Evolutionary conservation across 2,113 vertebrate genomes (phyloP).

Genomic region (Tupaia chinensis): DNA sequence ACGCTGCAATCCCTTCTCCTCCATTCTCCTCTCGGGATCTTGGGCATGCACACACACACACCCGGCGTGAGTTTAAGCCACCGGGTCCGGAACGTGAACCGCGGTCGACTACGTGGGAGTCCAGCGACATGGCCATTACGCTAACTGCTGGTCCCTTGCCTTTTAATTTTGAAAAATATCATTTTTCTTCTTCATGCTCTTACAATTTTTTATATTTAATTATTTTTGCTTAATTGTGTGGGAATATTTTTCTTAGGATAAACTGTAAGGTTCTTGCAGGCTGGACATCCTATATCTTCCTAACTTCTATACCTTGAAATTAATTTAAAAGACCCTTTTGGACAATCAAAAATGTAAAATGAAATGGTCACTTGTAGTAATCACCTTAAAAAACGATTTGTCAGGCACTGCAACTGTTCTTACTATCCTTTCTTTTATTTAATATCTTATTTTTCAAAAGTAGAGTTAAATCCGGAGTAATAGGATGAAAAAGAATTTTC

Average conservation of each 20-base stretch:
- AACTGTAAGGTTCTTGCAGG: neutral
- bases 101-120: too few relatives aligned
- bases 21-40: too few relatives aligned
- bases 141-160: neutral
- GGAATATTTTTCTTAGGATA: neutral
- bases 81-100: too few relatives aligned
- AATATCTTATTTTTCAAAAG: constrained; percentile 30
- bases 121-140: too few relatives aligned
- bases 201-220: neutral
- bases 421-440: constrained; percentile 9
- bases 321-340: neutral
- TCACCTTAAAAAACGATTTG: neutral
- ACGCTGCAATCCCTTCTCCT: too few relatives aligned
- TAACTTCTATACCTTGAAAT: constrained; percentile 1
- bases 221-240: neutral
- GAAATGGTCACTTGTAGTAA: neutral
- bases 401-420: neutral
- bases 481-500: neutral
- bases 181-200: neutral
- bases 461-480: constrained; percentile 1
- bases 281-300: neutral
- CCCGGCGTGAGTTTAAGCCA: too few relatives aligned
- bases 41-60: too few relatives aligned
- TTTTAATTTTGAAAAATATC: neutral
- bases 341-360: constrained; percentile 25